Evolutionary conservation across 1,140 invertebrate genomes (phyloP), one percentile per base, ranked within the genome.

Genomic region (Heliconius himera): DNA sequence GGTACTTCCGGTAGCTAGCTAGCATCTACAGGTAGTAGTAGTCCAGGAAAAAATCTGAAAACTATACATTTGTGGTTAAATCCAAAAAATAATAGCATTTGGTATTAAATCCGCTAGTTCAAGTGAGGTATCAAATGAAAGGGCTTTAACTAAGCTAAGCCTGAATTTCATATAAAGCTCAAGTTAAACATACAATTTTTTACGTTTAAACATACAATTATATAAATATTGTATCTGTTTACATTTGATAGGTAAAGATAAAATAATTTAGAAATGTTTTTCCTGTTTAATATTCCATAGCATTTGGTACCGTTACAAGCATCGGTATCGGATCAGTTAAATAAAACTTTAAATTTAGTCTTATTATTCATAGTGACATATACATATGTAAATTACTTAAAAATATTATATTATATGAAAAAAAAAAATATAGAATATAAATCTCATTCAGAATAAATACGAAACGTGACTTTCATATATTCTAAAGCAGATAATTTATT

Each of bases 401-500:
- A 16, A 66, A 66, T 29, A 29, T 11, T 29, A 66, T 20, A 51
- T 51, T 51, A 51, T 51, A 51, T 51, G 1, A 51, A 18, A 51
- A 29, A 51, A 29, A 66, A 66, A 29, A 66, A 22, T 22, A 66
- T 16, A 4, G 11, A 66, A 66, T 29, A 26, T 29, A 66, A 66
- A 66, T 66, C 3, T 66, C 60, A 6, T 66, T 26, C 26, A 1
- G 26, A 66, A 29, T 66, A 66, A 66, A 66, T 66, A 66, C 26
- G 11, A 26, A 16, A 66, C 5, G 60, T 66, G 22, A 66, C 26
- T 66, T 66, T 29, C 60, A 66, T 66, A 5, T 66, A 66, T 66
- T 66, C 26, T 29, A 26, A 66, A 66, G 60, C 3, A 66, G 60
- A 66, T 66, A 29, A 66, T 66, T 66, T 66, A 66, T 66, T 26